These are phyloP conservation scores for Enteromius thamalakanensis DNA, from an alignment of 2,797 vertebrate species.

Conservation along the genomic window DNA sequence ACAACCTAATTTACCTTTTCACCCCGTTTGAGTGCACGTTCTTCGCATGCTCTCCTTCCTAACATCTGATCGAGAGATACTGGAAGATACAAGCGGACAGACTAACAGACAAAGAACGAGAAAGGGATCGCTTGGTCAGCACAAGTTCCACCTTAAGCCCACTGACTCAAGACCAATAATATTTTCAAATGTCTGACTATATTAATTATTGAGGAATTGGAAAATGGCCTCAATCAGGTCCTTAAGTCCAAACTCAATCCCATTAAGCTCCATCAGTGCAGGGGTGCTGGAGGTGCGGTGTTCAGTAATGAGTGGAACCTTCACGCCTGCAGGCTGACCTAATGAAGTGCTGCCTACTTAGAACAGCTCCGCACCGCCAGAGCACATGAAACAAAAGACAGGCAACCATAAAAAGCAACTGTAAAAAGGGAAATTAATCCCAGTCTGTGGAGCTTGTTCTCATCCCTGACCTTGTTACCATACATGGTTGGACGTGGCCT, in stretches of 20 bases:
- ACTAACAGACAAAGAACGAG: conserved; percentile 15
- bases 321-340: conserved; percentile 63
- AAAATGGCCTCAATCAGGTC: conserved; percentile 62
- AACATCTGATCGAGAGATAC: conserved; percentile 12
- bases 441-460: conserved; percentile 52
- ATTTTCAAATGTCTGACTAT: conserved; percentile 60
- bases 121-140: conserved; percentile 45
- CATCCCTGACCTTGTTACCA: conserved; percentile 60
- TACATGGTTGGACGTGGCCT: conserved; percentile 44
- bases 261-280: conserved; percentile 58
- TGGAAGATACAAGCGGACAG: conserved; percentile 17
- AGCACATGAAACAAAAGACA: conserved; percentile 55
- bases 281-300: conserved; percentile 49
- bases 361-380: conserved; percentile 49
- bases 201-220: conserved; percentile 65
- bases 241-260: conserved; percentile 57
- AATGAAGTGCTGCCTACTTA: conserved; percentile 60
- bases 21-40: conserved; percentile 66
- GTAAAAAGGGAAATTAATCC: conserved; percentile 64
- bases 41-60: conserved; percentile 39
- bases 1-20: conserved; percentile 79
- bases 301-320: conserved; percentile 64
- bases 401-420: conserved; percentile 50
- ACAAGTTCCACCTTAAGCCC: conserved; percentile 53
- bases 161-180: conserved; percentile 62